Evolutionary conservation across 2,888 invertebrate species (phyloP), one percentile per base, ranked within the genome.

Genomic region (Linyphia triangularis): DNA sequence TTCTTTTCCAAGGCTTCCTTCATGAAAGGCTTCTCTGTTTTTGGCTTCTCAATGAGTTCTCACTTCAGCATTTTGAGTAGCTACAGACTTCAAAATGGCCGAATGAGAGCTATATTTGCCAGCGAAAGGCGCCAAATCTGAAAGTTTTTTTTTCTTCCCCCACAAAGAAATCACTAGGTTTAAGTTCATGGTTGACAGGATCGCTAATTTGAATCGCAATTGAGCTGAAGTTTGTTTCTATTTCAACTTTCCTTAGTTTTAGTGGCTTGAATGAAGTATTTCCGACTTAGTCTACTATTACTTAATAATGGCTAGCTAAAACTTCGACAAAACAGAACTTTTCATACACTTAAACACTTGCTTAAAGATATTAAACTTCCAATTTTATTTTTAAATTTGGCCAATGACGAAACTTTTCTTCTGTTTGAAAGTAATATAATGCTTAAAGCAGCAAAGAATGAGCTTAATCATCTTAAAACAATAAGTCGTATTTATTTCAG

Each of bases 11-110:
- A 88, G 81, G 86, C 81, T 82, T 69, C 70, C 19, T 61, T 70
- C 72, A 65, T 77, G 43, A 88, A 88, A 69, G 81, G 81, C 67
- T 88, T 72, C 81, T 81, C 86, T 88, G 86, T 88, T 88, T 75
- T 40, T 57, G 33, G 63, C 70, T 51, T 79, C 85, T 81, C 86
- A 81, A 67, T 79, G 81, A 78, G 79, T 85, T 85, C 85, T 63
- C 85, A 72, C 79, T 85, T 85, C 69, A 75, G 59, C 57, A 19
- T 65, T 70, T 19, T 65, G 85, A 85, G 85, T 85, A 63, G 85
- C 67, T 70, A 72, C 85, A 79, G 78, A 75, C 65, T 81, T 86
- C 70, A 65, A 75, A 86, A 81, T 81, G 81, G 86, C 73, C 57
- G 81, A 43, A 72, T 43, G 57, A 51, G 33, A 9, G 83, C 73